Percentiles rank a stretch among this genome's conserved stretches.
phyloP scores from a whole-genome alignment of 2,888 invertebrate species.

The Pyralis farinalis region DNA sequence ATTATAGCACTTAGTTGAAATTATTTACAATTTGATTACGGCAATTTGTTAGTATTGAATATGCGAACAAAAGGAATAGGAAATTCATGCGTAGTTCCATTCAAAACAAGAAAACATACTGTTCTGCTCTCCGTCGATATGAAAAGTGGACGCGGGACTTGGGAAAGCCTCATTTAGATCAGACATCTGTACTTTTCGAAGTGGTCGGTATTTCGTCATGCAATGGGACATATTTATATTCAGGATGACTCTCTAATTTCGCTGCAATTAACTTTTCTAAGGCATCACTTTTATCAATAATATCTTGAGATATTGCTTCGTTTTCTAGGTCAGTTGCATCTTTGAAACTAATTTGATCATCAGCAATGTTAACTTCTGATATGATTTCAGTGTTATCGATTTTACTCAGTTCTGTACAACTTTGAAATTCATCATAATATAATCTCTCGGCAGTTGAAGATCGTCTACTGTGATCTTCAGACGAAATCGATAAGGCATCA shows the following conservation, averaged over 20 bases:
- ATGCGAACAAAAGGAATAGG: constrained; percentile 4
- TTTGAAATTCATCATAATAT: constrained; percentile 47
- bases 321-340: constrained; percentile 42
- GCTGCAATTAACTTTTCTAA: constrained; percentile 65
- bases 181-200: constrained; percentile 74
- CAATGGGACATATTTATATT: constrained; percentile 63
- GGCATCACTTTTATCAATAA: constrained; percentile 64
- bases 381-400: constrained; percentile 14
- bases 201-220: constrained; percentile 52
- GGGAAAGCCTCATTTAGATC: constrained; percentile 30
- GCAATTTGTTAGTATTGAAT: constrained; percentile 1
- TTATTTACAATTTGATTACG: neutral
- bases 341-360: constrained; percentile 36
- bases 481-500: constrained; percentile 48
- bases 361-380: constrained; percentile 24
- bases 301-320: constrained; percentile 47
- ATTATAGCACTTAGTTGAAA: neutral
- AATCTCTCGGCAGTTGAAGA: constrained; percentile 48
- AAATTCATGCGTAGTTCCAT: constrained; percentile 13
- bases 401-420: constrained; percentile 38
- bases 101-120: constrained; percentile 65
- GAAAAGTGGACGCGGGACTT: constrained; percentile 35
- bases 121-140: constrained; percentile 41
- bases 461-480: constrained; percentile 49
- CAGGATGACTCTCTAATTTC: constrained; percentile 66